These are phyloP conservation scores for Phlogophora meticulosa DNA, from an alignment of 2,888 invertebrate genomes.

Conservation along the genomic window DNA sequence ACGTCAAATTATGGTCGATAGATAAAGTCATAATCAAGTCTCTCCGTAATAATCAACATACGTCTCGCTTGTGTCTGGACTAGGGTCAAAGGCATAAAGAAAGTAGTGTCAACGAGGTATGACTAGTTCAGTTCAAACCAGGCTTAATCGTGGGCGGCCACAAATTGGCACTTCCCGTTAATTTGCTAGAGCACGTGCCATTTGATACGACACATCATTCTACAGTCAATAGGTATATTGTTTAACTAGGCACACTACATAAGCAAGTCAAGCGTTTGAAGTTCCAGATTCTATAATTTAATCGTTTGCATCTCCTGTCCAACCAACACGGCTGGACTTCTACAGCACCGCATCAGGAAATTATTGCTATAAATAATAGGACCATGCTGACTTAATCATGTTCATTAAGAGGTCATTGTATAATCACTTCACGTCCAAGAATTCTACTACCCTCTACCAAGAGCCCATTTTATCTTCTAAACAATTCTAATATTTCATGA, in stretches of 20 bases:
- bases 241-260: not conserved
- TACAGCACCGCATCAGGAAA: too few species aligned
- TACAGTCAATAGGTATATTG: constrained; percentile 24
- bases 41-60: not conserved
- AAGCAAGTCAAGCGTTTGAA: not conserved
- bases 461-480: too few species aligned
- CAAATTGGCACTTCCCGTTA: constrained; percentile 79
- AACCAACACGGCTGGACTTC: too few species aligned
- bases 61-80: not conserved
- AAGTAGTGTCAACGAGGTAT: constrained; percentile 65
- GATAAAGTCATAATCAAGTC: not conserved
- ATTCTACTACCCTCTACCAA: too few species aligned
- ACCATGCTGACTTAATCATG: too few species aligned
- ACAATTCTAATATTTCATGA: too few species aligned
- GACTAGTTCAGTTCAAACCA: constrained; percentile 60
- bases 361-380: too few species aligned
- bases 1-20: not conserved
- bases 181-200: constrained; percentile 64
- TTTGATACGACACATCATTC: constrained; percentile 43
- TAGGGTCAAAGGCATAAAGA: constrained; percentile 42
- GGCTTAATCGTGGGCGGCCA: constrained; percentile 69
- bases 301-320: too few species aligned
- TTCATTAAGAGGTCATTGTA: too few species aligned
- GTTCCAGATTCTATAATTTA: not conserved
- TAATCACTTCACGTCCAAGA: too few species aligned